phyloP scores from a whole-genome alignment of 2,797 vertebrate species.

The Sorex maritimensis region DNA sequence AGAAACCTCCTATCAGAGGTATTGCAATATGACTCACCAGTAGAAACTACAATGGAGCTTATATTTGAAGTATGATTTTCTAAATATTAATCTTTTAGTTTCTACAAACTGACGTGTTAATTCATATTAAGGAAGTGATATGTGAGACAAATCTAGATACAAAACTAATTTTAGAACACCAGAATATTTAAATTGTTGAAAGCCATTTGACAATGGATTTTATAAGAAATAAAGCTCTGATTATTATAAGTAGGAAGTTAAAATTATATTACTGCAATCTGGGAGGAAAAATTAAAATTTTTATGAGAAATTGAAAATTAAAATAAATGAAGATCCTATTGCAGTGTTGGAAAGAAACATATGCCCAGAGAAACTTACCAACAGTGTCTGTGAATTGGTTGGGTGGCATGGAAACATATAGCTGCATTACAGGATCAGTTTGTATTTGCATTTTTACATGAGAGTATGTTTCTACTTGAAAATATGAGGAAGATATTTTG shows the following conservation, averaged over 20 bases:
- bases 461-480: constrained; percentile 77
- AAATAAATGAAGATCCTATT: not conserved
- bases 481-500: constrained; percentile 69
- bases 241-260: not conserved
- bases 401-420: constrained; percentile 85
- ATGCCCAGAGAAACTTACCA: constrained; percentile 77
- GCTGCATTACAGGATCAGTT: constrained; percentile 78
- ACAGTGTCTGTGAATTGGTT: constrained; percentile 81
- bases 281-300: not conserved
- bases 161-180: constrained; percentile 36
- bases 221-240: not conserved
- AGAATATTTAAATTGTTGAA: constrained; percentile 31
- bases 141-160: not conserved
- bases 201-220: constrained; percentile 26
- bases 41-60: not conserved
- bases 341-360: too few relatives aligned
- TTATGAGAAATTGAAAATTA: constrained; percentile 51
- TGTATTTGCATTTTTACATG: constrained; percentile 82
- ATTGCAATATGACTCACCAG: not conserved
- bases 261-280: not conserved
- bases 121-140: not conserved
- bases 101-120: constrained; percentile 14
- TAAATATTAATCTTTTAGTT: constrained; percentile 1
- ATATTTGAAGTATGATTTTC: constrained; percentile 27
- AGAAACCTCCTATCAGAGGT: not conserved